These are phyloP conservation scores for Luidia sarsii DNA, from an alignment of 53 echinoderm and acorn worm species.

Conservation along the genomic window DNA sequence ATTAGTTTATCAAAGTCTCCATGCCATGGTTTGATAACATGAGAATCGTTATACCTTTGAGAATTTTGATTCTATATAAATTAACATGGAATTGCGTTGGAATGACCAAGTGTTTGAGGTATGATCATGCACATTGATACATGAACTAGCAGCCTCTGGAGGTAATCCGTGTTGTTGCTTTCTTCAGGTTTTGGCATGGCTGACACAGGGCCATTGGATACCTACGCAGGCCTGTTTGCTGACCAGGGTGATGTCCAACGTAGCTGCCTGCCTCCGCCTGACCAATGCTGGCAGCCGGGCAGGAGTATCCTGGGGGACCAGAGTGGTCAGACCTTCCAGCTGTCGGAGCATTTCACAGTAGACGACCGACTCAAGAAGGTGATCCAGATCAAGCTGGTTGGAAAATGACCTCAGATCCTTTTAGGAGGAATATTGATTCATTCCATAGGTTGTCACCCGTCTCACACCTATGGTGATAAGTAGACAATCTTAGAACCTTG, in stretches of 20 bases:
- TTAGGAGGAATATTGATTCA: background rate
- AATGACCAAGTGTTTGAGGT: no score
- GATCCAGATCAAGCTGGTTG: conserved; percentile 22
- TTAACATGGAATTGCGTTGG: background rate
- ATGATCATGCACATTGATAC: no score
- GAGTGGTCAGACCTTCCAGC: conserved; percentile 21
- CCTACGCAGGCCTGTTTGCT: background rate
- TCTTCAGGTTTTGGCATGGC: conserved; percentile 24
- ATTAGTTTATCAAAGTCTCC: no score
- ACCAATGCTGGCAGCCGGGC: background rate
- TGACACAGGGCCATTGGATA: background rate
- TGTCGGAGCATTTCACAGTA: conserved; percentile 26
- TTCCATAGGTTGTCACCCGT: no score
- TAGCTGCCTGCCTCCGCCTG: background rate
- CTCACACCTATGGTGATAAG: no score
- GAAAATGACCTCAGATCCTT: background rate
- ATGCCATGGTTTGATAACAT: no score
- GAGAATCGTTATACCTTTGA: no score
- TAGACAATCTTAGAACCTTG: no score
- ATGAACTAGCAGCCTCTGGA: no score
- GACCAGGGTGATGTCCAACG: conserved; percentile 1
- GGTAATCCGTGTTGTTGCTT: no score
- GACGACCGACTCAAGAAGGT: background rate
- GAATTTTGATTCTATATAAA: background rate
- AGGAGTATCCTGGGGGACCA: conserved; percentile 16